Percentiles rank a stretch among this genome's conserved stretches.
phyloP scores from a whole-genome alignment of 2,888 invertebrate species.

The Tricholauxania praeusta region DNA sequence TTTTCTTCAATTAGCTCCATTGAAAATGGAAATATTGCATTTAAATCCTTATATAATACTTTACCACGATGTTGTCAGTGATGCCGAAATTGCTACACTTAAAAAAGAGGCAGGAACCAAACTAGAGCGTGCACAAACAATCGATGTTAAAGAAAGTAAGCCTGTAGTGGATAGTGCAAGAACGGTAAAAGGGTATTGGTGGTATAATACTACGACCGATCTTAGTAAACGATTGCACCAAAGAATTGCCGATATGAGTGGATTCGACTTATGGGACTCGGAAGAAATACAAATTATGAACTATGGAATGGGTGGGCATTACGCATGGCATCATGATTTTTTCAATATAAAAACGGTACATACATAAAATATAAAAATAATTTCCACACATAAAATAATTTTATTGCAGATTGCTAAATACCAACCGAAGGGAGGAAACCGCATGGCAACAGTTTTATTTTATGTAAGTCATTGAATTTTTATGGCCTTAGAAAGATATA shows the following conservation, averaged over 20 bases:
- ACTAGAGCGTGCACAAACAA: not conserved
- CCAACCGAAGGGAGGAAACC: no score
- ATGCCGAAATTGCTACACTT: slow-evolving; percentile 38
- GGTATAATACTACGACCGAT: not conserved
- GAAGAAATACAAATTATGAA: slow-evolving; percentile 65
- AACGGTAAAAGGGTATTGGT: not conserved
- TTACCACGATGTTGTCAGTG: slow-evolving; percentile 40
- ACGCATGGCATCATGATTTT: slow-evolving; percentile 67
- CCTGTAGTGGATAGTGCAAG: no score
- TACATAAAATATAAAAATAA: no score
- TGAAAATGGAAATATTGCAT: slow-evolving; percentile 44
- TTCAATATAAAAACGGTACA: no score
- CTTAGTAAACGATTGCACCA: not conserved
- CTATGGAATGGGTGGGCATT: slow-evolving; percentile 70
- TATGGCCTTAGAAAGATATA: no score
- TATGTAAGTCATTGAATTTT: no score
- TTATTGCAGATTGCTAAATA: no score
- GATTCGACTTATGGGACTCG: not conserved
- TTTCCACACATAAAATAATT: no score
- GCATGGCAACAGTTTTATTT: no score
- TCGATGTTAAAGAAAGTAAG: no score
- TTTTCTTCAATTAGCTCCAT: slow-evolving; percentile 45
- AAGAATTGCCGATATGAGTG: not conserved
- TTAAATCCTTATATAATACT: slow-evolving; percentile 41
- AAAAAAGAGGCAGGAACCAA: not conserved